Evolutionary conservation across 2,888 invertebrate genomes (phyloP), one percentile per base, ranked within the genome.

Genomic region (Iselma pallidipennis): DNA sequence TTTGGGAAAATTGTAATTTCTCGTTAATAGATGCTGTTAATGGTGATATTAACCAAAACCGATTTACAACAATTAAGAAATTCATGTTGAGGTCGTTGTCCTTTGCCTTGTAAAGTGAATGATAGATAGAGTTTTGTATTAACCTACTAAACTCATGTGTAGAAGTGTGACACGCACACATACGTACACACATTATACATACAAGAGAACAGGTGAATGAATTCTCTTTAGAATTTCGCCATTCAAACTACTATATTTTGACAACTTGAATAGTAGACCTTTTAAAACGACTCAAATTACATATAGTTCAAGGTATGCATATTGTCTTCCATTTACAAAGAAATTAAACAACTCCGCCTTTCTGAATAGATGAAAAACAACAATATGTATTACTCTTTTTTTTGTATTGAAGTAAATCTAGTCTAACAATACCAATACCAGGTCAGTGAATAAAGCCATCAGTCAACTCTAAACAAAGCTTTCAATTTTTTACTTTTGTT

Each of bases 101-200:
- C 63, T 59, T 59, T 59, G 31, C 63, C 52, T 51, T 45, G 45
- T 31, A 33, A 49, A 57, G 54, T 28, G 57, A 49, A 62, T 62
- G 42, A 42, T 21, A 42, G 42, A 42, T 21, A 42, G 42, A 42
- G 21, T 42, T 21, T 42, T 21, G 9, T 42, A 62, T 57, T 62
- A 62, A 62, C 62, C 62, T 55, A 62, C 62, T 62, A 54, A 37
- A 37, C 14, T n/a, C n/a, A n/a, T n/a, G n/a, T n/a, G n/a, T n/a
- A 42, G 1, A 2, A 42, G 21, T 21, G 42, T 42, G 42, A 42
- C 42, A 42, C 37, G 7, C 4, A 37, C 37, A 1, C 1, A 37
- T n/a, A n/a, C n/a, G n/a, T n/a, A 61, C 61, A 56, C 61, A 57
- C 61, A 56, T 53, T 49, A 53, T 61, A 57, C 61, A 23, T 57